Evolutionary conservation across 2,113 vertebrate genomes (phyloP).

Genomic region (Cyanoramphus novaezelandiae): DNA sequence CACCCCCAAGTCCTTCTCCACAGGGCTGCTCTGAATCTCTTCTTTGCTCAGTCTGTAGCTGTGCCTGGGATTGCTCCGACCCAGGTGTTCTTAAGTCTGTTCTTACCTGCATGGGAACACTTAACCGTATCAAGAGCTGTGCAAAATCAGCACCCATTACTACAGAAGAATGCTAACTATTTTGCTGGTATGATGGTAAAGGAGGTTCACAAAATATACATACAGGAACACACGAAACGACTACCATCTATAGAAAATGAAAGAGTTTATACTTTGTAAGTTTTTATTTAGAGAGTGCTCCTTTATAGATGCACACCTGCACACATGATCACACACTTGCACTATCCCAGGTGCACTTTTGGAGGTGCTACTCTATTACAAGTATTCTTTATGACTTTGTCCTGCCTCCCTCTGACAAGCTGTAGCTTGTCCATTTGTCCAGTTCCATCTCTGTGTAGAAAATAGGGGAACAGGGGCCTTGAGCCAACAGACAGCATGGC

Average conservation of each 20-base stretch:
- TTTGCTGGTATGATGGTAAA: neutral
- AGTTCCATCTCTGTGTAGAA: neutral
- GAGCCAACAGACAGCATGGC: neutral
- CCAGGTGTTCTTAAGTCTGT: constrained; percentile 22
- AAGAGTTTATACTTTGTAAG: neutral
- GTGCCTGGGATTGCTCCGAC: no score
- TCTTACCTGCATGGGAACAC: neutral
- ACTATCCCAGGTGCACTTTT: neutral
- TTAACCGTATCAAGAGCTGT: neutral
- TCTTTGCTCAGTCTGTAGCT: no score
- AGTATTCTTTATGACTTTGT: neutral
- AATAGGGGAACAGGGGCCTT: neutral
- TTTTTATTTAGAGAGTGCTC: neutral
- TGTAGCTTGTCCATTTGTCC: neutral
- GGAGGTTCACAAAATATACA: neutral
- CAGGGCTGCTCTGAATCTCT: no score
- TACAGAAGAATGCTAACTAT: neutral
- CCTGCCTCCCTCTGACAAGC: neutral
- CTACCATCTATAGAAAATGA: neutral
- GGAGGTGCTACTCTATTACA: neutral
- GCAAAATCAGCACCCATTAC: neutral
- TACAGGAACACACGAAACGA: neutral
- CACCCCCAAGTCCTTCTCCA: no score
- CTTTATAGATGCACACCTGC: neutral
- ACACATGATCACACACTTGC: neutral